These are phyloP conservation scores for Zoanthus gigantus DNA, from an alignment of 92 coral and sea anemone species.

Conservation along the genomic window DNA sequence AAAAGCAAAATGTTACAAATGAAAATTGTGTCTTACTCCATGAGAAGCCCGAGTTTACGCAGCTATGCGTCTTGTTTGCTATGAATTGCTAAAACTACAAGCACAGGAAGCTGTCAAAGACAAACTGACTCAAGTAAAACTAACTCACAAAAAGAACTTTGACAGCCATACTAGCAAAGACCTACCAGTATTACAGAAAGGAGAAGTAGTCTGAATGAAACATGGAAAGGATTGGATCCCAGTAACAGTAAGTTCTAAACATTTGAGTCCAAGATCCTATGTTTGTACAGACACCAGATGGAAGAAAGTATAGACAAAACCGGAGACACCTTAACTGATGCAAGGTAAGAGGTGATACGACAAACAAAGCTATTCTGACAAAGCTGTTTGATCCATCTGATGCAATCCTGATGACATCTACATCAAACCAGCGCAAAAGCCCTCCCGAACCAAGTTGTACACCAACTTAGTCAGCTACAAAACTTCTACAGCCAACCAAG, in stretches of 20 bases:
- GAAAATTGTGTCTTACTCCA: too few relatives aligned
- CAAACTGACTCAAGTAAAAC: neutral
- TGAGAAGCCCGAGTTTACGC: too few relatives aligned
- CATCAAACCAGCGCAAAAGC: neutral
- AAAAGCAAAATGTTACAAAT: too few relatives aligned
- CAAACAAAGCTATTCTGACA: neutral
- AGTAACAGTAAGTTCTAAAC: conserved; percentile 53
- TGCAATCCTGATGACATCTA: conserved; percentile 3
- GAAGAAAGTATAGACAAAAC: conserved; percentile 66
- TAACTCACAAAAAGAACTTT: conserved; percentile 50
- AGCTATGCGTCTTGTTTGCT: too few relatives aligned
- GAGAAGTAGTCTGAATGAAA: conserved; percentile 48
- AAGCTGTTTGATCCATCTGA: neutral
- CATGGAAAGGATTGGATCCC: conserved; percentile 70
- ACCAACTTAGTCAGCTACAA: neutral
- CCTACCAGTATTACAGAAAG: conserved; percentile 40
- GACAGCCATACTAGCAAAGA: conserved; percentile 41
- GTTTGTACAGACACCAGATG: conserved; percentile 55
- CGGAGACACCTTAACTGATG: conserved; percentile 57
- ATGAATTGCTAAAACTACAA: conserved; percentile 25
- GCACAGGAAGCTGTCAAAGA: conserved; percentile 53
- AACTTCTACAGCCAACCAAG: conserved; percentile 1
- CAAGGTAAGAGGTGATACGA: neutral
- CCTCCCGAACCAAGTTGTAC: neutral
- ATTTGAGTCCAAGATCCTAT: conserved; percentile 61